Base-by-base conservation (phyloP, 37 sponge, comb jelly and placozoan species). In the Eunapius fragilis region DNA sequence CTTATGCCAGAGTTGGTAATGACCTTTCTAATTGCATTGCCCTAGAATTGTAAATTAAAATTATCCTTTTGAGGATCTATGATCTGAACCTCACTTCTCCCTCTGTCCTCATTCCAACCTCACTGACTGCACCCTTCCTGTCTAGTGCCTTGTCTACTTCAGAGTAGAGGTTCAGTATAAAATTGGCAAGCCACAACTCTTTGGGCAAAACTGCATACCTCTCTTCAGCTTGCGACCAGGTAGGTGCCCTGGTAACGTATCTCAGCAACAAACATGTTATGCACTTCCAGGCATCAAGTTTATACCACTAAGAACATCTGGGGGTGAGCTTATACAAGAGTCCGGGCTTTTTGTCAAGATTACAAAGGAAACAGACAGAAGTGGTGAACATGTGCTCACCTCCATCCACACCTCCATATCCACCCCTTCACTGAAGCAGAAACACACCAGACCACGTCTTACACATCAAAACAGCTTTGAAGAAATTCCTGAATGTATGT, bases 191-290 rank as follows among this genome's bases (percentile, higher is more conserved):
- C 22, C 78, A 34, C 84, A 73, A 10, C 67, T 93, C 24, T 87
- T 76, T 70, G 94, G 94, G 6, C 94, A 93, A 69, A 93, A 93
- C 79, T 86, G 87, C 69, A 89, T 93, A 71, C 83, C 84, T 32
- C 72, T 93, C 58, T 71, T 35, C 72, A 92, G 89, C 48, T 82
- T 92, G 2, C 14, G 14, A 58, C 58, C 73, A 72, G 73, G 31
- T 72, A 17, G 31, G 58, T 58, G 17, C 14, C 58, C 58, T 58
- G 17, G 58, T 58, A 58, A 58, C 58, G 47, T 45, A 9, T 45
- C 47, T 9, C 58, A 17, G 14, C 14, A 58, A 58, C 58, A 2
- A 58, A 0, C 14, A 17, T 58, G 58, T 11, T 19, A 12, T 25
- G 26, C 50, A 37, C 26, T 27, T 67, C 12, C 76, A 91, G 91